Evolutionary conservation across 2,888 invertebrate genomes (phyloP).

Genomic region (Nesidiocoris tenuis): DNA sequence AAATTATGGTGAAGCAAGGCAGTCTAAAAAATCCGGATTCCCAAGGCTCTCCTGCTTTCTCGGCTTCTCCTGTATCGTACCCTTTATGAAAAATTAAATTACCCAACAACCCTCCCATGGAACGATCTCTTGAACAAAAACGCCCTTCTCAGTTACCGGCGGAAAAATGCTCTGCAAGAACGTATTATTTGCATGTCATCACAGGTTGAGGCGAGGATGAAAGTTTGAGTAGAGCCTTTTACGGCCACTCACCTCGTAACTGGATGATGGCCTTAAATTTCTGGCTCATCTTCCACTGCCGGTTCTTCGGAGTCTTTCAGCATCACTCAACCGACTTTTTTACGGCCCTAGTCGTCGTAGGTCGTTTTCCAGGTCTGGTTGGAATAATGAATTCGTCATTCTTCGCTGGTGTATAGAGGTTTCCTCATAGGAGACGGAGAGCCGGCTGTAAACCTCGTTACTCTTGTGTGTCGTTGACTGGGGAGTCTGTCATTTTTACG

Average conservation of each 20-base stretch:
- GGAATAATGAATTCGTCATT: constrained; percentile 37
- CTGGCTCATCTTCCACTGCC: neutral
- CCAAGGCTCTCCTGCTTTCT: neutral
- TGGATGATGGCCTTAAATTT: constrained; percentile 12
- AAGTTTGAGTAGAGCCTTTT: constrained; percentile 19
- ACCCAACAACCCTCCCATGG: too few species aligned
- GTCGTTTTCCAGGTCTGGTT: constrained; percentile 28
- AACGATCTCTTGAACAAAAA: neutral
- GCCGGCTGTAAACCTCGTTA: constrained; percentile 13
- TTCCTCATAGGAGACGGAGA: neutral
- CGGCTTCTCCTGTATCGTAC: neutral
- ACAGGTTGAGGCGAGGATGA: constrained; percentile 8
- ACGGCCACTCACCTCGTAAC: constrained; percentile 37
- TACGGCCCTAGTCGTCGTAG: constrained; percentile 19
- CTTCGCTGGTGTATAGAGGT: neutral
- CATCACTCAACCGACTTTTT: neutral
- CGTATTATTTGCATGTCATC: constrained; percentile 35
- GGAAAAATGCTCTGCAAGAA: neutral
- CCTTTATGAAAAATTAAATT: neutral
- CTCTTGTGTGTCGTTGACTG: too few species aligned
- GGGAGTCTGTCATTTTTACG: neutral
- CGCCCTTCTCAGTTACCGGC: neutral
- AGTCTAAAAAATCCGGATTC: neutral
- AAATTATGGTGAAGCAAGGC: neutral
- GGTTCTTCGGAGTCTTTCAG: neutral